Base-by-base conservation (phyloP, 2,888 invertebrate genomes). In the Dryomyza anilis region DNA sequence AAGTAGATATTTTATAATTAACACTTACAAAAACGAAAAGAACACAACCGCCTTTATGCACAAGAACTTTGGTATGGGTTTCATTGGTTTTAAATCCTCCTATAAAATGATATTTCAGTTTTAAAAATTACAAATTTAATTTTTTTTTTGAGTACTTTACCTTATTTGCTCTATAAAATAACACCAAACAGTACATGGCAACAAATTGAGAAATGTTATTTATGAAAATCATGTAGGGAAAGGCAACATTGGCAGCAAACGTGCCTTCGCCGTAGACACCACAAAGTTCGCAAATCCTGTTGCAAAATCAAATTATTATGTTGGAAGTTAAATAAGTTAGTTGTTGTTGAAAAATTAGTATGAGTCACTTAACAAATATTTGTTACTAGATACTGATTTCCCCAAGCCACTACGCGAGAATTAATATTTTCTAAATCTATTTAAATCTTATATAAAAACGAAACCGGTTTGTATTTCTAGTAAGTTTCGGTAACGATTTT, bases 21-120 rank as follows among this genome's bases (percentile, higher is more conserved):
- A 61, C 30, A 61, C 71, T 92, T 88, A 97, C 97, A 97, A 97
- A 85, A 98, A 98, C 53, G 97, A 97, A 82, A 97, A 95, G 86
- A 98, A 98, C 25, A 98, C 96, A 62, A 98, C 96, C 71, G 96
- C 95, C 85, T 98, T 98, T 73, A 98, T 96, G 83, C 97, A 97
- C 60, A 98, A 86, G 85, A 98, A 97, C 84, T 98, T 98, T 53
- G 95, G 93, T 70, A 98, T 87, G 0, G 98, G 98, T 78, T 91
- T 92, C 92, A 98, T 95, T 5, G 96, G 96, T 73, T 89, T 89
- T 53, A 98, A 84, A 81, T 96, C 95, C 63, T 79, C 78, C 76
- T 80, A 63, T 21, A 56, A 50, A 25, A 50, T 12, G n/a, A 53
- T 53, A 46, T 6, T 48, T 5, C 23, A 29, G 30, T 27, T n/a